phyloP scores from a whole-genome alignment of 2,797 vertebrate species.

The Fringilla coelebs region DNA sequence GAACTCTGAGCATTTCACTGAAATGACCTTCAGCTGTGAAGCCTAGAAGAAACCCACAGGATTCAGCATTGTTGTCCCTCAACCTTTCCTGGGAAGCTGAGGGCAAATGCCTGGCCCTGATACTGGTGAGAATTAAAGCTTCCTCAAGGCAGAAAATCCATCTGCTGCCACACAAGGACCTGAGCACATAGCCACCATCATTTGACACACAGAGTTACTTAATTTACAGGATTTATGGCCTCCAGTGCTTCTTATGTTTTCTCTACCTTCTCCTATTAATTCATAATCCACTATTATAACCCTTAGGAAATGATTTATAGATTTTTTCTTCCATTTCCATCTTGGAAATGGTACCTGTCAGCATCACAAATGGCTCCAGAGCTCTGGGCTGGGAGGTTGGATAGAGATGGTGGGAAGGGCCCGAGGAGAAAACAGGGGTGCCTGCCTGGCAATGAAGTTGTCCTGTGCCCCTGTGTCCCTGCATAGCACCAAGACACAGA shows the following conservation, averaged over 20 bases:
- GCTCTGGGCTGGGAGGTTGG: constrained; percentile 4
- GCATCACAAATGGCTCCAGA: neutral
- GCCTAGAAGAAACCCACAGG: neutral
- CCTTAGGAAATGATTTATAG: constrained; percentile 34
- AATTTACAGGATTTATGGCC: constrained; percentile 36
- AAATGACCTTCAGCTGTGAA: neutral
- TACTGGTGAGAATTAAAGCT: neutral
- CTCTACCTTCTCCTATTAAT: constrained; percentile 39
- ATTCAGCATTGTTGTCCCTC: neutral
- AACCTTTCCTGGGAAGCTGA: neutral
- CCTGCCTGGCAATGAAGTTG: neutral
- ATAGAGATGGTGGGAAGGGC: neutral
- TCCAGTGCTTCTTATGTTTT: neutral
- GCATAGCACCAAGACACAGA: neutral
- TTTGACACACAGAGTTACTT: constrained; percentile 10
- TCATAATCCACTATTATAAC: constrained; percentile 53
- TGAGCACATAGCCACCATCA: neutral
- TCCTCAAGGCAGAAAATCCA: neutral
- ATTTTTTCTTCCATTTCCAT: constrained; percentile 33
- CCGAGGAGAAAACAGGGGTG: neutral
- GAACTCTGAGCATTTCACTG: neutral
- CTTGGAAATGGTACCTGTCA: constrained; percentile 2
- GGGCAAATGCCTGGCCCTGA: accelerated
- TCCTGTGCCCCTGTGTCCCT: neutral
- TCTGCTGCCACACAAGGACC: neutral